These are phyloP conservation scores for Sclerodermus sp. DNA, from an alignment of 2,888 invertebrate genomes.

Conservation along the genomic window DNA sequence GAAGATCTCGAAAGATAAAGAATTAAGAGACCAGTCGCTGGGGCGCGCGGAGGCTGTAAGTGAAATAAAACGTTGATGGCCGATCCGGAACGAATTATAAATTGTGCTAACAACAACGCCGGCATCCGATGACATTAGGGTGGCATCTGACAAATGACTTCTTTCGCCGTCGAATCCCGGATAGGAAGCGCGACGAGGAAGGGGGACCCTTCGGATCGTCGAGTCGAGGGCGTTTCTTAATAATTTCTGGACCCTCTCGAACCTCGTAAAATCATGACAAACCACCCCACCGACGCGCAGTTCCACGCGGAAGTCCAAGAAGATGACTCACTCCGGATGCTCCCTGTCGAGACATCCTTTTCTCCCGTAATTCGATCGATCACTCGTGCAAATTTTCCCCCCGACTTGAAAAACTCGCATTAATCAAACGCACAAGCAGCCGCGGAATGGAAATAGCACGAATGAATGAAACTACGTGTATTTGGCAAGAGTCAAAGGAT, in stretches of 20 bases:
- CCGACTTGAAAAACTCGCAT: too few species aligned
- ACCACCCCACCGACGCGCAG: too few species aligned
- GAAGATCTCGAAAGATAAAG: background rate
- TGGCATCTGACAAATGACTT: constrained; percentile 19
- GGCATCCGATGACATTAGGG: constrained; percentile 6
- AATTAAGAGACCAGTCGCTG: background rate
- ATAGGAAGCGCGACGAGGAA: background rate
- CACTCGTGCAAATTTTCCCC: too few species aligned
- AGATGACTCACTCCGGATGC: constrained; percentile 3
- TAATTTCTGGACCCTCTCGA: too few species aligned
- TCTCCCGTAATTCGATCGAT: too few species aligned
- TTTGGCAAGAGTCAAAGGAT: too few species aligned
- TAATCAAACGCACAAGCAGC: too few species aligned
- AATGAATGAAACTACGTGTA: too few species aligned
- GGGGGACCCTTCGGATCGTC: background rate
- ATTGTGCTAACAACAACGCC: constrained; percentile 15
- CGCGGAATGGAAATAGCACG: too few species aligned
- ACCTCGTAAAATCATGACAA: too few species aligned
- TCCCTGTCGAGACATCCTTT: background rate
- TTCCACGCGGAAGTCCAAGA: background rate
- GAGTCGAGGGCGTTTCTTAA: constrained; percentile 5
- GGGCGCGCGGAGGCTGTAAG: background rate
- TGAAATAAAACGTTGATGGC: constrained; percentile 8
- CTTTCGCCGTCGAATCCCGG: background rate
- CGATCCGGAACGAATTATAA: constrained; percentile 19